Base-by-base conservation (phyloP, 1,140 invertebrate genomes). In the Gryon sp. region DNA sequence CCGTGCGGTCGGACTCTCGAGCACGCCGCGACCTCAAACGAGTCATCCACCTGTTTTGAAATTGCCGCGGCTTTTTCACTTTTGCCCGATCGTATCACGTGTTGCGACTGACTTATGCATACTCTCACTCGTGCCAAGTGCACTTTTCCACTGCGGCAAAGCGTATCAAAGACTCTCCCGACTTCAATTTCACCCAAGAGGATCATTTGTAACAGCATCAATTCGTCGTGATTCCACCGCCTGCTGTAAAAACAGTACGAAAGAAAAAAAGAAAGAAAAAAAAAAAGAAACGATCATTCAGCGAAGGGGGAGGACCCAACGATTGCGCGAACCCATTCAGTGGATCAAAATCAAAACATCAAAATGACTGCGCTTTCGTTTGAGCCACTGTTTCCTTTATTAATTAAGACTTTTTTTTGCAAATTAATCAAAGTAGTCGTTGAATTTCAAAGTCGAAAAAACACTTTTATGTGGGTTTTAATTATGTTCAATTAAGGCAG, bases 11-110 rank as follows among this genome's bases (percentile, higher is more conserved):
- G 38, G 36, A 48, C 20, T n/a, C n/a, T 45, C 65, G 55, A 76
- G 62, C 80, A 68, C 76, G 79, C 52, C 43, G 57, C 68, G 79
- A 75, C 63, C 73, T 82, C 74, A 79, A 83, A 82, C 79, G 65
- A 81, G 76, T 80, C 75, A 38, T 82, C 72, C 78, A 80, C 75
- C 78, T 79, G 80, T 60, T 78, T 78, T 60, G 66, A 76, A 81
- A 81, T 80, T 78, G 57, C 77, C 78, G 78, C 79, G 72, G 62
- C 62, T 83, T 81, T 79, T 82, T 80, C 60, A 50, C 57, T 77
- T n/a, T n/a, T 60, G 40, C 43, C 12, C 34, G 66, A 62, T 72
- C 46, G 43, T 30, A 43, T 70, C 69, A 57, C 75, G 68, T 55
- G 60, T 65, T 46, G 45, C 66, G 45, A 79, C 41, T 65, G 36